Conservation (phyloP, 1,140 invertebrate species). For the Apocrypta bakeri region DNA sequence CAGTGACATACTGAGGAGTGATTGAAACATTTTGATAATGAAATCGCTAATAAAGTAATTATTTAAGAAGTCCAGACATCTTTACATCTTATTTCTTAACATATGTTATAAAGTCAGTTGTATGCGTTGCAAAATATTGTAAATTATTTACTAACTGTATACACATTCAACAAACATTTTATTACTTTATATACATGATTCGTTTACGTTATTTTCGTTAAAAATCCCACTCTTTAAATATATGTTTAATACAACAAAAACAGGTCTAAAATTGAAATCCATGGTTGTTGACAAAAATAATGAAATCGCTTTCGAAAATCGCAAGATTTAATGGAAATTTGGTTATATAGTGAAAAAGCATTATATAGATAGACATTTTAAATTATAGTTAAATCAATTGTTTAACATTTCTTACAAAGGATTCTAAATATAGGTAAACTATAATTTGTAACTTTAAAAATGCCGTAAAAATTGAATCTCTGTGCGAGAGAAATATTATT, state of each 20-base stretch:
- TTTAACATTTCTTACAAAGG: constrained; percentile 31
- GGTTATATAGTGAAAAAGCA: not conserved
- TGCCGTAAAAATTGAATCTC: constrained; percentile 22
- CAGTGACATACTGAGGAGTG: constrained; percentile 57
- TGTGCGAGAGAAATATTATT: constrained; percentile 23
- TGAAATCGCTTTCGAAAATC: not conserved
- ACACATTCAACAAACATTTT: constrained; percentile 21
- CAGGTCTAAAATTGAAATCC: constrained; percentile 10
- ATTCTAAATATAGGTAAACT: constrained; percentile 47
- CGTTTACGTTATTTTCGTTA: constrained; percentile 19
- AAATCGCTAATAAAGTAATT: constrained; percentile 66
- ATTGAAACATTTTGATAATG: constrained; percentile 68
- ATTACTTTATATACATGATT: constrained; percentile 33
- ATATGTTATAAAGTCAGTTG: constrained; percentile 31
- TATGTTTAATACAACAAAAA: constrained; percentile 7
- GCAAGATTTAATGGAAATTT: not conserved
- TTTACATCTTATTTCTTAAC: constrained; percentile 59
- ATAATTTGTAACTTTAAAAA: constrained; percentile 36
- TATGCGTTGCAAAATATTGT: constrained; percentile 16
- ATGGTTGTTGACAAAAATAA: constrained; percentile 21
- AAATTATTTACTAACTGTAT: not conserved
- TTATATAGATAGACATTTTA: constrained; percentile 15
- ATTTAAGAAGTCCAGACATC: constrained; percentile 62
- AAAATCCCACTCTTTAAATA: constrained; percentile 7
- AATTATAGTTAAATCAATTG: constrained; percentile 9